A percentile compares a stretch with the other conserved stretches of the same genome.
Evolutionary conservation across 2,888 invertebrate genomes (phyloP).

Genomic region (Acrobasis suavella): DNA sequence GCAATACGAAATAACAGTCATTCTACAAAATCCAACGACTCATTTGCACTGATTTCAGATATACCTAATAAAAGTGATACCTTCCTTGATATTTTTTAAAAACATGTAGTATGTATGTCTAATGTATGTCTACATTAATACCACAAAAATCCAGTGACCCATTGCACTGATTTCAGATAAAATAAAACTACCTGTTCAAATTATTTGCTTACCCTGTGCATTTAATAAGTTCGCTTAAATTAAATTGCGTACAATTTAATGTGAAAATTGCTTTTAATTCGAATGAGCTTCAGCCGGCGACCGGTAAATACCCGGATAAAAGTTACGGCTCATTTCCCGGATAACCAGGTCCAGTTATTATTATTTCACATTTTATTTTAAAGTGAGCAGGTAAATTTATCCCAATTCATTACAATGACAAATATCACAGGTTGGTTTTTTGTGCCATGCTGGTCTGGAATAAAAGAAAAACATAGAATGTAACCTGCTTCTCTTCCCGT

Average conservation of each 20-base stretch:
- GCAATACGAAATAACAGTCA: too few relatives aligned
- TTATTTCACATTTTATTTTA: not conserved
- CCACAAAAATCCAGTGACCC: not conserved
- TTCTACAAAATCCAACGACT: not conserved
- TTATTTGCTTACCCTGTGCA: conserved; percentile 1
- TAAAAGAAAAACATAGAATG: too few relatives aligned
- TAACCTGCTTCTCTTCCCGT: too few relatives aligned
- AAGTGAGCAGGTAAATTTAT: too few relatives aligned
- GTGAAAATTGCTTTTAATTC: conserved; percentile 18
- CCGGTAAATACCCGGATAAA: conserved; percentile 17
- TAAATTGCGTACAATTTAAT: conserved; percentile 14
- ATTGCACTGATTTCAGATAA: conserved; percentile 1
- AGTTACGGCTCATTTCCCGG: conserved; percentile 8
- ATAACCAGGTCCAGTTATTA: not conserved
- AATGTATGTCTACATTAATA: not conserved
- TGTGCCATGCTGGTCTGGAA: not conserved
- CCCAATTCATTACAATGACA: too few relatives aligned
- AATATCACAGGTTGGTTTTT: too few relatives aligned
- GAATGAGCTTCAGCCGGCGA: conserved; percentile 1
- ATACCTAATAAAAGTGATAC: too few relatives aligned
- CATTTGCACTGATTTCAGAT: not conserved
- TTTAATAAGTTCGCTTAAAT: conserved; percentile 18
- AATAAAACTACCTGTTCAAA: conserved; percentile 3
- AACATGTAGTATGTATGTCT: too few relatives aligned
- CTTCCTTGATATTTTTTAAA: too few relatives aligned